These are phyloP conservation scores for Agriotes lineatus DNA, from an alignment of 2,888 invertebrate genomes.

Conservation along the genomic window DNA sequence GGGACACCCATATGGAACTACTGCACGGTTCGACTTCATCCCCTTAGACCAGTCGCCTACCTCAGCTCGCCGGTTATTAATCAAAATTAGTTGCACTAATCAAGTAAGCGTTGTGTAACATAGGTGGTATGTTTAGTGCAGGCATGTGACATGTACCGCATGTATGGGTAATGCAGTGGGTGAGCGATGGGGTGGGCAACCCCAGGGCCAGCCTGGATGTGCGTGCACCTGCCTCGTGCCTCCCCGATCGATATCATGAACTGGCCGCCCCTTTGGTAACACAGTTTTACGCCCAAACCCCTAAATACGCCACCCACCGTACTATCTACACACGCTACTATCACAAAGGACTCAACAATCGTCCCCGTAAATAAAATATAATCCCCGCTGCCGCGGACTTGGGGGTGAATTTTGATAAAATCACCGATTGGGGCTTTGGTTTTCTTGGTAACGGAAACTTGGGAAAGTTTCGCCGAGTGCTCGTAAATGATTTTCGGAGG, in stretches of 20 bases:
- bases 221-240: conserved; percentile 60
- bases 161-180: conserved; percentile 49
- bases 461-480: background rate
- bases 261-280: conserved; percentile 52
- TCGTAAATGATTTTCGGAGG: background rate
- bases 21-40: conserved; percentile 8
- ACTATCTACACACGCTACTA: conserved; percentile 50
- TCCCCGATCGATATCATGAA: conserved; percentile 56
- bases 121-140: conserved; percentile 47
- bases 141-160: conserved; percentile 48
- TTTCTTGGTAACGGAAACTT: background rate
- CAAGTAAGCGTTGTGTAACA: conserved; percentile 29
- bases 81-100: conserved; percentile 29
- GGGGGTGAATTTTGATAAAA: conserved; percentile 18
- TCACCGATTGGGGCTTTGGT: conserved; percentile 14
- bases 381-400: conserved; percentile 3
- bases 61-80: conserved; percentile 20
- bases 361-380: conserved; percentile 37
- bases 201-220: conserved; percentile 57
- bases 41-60: no score
- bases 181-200: conserved; percentile 51
- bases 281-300: conserved; percentile 51
- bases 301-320: conserved; percentile 48
- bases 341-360: conserved; percentile 42
- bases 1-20: conserved; percentile 11